Conservation (phyloP, 2,888 invertebrate genomes). For the Phortica okadai region DNA sequence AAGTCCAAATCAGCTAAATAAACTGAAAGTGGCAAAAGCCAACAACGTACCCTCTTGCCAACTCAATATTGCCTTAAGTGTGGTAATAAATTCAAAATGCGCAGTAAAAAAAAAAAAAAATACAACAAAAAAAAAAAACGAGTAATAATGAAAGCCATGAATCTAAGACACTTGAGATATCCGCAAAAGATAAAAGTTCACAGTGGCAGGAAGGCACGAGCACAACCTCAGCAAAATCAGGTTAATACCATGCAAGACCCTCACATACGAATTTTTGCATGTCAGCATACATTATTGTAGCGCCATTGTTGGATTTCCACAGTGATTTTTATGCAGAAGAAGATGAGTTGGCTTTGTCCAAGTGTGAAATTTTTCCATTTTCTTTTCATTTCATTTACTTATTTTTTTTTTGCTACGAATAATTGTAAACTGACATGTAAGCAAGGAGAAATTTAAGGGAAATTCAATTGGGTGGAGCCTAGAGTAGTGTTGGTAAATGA, state of each 20-base stretch:
- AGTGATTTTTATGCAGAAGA: neutral
- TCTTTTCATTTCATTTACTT: neutral
- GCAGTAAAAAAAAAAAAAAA: too few relatives aligned
- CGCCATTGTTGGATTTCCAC: constrained; percentile 31
- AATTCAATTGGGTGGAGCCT: neutral
- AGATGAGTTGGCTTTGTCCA: neutral
- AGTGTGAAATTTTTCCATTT: constrained; percentile 23
- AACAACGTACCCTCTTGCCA: too few relatives aligned
- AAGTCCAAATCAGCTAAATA: constrained; percentile 10
- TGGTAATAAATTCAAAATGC: too few relatives aligned
- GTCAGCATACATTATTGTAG: constrained; percentile 29
- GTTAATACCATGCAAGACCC: constrained; percentile 73
- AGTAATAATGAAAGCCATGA: constrained; percentile 46
- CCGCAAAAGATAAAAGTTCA: constrained; percentile 32
- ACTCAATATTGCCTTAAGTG: too few relatives aligned
- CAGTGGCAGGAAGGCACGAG: neutral
- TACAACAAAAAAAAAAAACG: neutral
- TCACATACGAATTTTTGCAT: constrained; percentile 53
- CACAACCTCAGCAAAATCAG: constrained; percentile 51
- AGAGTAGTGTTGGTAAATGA: neutral
- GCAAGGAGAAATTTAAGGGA: neutral
- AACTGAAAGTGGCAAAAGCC: constrained; percentile 53
- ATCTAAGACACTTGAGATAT: constrained; percentile 28
- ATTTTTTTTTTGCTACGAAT: constrained; percentile 30
- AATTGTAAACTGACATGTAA: constrained; percentile 15